Percentiles rank a stretch among this genome's conserved stretches.
Evolutionary conservation across 2,113 vertebrate genomes (phyloP).

Genomic region (Ondatra zibethicus): DNA sequence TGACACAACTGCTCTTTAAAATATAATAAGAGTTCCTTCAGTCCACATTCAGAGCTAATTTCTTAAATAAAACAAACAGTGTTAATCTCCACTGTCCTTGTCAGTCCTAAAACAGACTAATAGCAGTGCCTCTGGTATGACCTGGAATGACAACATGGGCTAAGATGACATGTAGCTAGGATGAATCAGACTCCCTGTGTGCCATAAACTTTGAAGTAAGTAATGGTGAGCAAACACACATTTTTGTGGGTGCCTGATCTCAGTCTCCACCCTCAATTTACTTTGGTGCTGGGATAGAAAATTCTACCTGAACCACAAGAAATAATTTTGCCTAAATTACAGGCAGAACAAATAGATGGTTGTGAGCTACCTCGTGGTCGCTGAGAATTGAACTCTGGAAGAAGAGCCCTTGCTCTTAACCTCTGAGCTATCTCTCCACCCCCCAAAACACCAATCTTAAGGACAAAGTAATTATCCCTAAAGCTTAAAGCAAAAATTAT

Average conservation of each 20-base stretch:
- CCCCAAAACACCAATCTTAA: background rate
- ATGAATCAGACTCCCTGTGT: background rate
- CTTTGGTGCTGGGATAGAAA: background rate
- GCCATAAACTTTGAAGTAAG: background rate
- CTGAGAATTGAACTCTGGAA: no score
- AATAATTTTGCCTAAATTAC: background rate
- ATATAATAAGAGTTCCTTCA: background rate
- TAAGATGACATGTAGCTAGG: background rate
- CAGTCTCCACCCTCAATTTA: background rate
- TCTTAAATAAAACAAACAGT: background rate
- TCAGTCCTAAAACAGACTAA: background rate
- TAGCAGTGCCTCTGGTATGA: background rate
- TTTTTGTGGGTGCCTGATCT: background rate
- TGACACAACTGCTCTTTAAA: background rate
- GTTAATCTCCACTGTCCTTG: background rate
- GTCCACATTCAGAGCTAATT: no score
- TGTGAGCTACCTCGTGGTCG: no score
- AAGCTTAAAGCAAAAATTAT: background rate
- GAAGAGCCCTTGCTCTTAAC: no score
- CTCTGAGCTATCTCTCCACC: no score
- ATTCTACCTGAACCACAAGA: background rate
- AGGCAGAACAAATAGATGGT: background rate
- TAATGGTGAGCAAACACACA: background rate
- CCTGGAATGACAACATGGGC: background rate
- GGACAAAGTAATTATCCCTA: background rate